A percentile compares a stretch with the other conserved stretches of the same genome.
These are phyloP conservation scores for Eidolon dupreanum DNA, from an alignment of 2,797 vertebrate genomes.

Conservation along the genomic window DNA sequence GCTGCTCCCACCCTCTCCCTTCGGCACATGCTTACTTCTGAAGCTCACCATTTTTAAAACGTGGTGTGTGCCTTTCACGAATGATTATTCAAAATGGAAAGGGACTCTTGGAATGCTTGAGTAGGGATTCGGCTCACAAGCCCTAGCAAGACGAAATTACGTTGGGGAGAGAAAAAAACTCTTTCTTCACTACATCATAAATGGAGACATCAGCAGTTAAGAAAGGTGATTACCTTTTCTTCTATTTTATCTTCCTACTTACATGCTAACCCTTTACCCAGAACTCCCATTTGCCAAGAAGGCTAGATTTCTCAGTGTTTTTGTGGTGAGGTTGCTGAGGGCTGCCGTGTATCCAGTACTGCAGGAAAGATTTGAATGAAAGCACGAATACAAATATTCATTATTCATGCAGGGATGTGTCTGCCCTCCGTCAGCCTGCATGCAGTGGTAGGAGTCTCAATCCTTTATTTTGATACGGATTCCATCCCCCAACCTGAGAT, in stretches of 20 bases:
- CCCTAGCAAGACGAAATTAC: constrained; percentile 35
- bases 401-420: not conserved
- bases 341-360: not conserved
- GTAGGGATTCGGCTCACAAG: constrained; percentile 29
- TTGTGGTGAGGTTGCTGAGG: not conserved
- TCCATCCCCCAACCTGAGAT: not conserved
- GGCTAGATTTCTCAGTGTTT: not conserved
- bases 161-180: not conserved
- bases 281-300: not conserved
- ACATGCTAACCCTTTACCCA: not conserved
- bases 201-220: constrained; percentile 22
- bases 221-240: not conserved
- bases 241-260: not conserved
- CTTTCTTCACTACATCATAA: not conserved
- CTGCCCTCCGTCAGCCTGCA: not conserved
- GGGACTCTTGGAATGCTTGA: not conserved
- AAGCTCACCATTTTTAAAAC: constrained; percentile 31
- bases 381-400: not conserved
- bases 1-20: not conserved
- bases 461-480: not conserved
- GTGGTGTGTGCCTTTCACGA: not conserved
- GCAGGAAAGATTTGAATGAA: not conserved
- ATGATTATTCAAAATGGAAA: constrained; percentile 51
- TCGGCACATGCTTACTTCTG: not conserved
- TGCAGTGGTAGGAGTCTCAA: not conserved